These are phyloP conservation scores for Notothenia coriiceps DNA, from an alignment of 2,113 vertebrate species.

Conservation along the genomic window DNA sequence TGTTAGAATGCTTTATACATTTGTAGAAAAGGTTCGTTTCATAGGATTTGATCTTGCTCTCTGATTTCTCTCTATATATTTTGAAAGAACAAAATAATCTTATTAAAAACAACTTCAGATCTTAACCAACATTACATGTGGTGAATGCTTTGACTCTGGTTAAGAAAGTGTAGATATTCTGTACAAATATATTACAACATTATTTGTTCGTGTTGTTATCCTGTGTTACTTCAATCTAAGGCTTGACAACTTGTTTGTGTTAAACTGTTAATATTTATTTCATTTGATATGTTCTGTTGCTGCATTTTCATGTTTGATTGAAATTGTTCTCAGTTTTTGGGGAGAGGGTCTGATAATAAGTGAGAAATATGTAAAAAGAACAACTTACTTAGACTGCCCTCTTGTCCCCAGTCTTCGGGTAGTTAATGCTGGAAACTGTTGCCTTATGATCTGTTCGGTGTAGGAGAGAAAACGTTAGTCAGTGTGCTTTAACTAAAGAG, in stretches of 20 bases:
- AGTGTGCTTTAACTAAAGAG: neutral
- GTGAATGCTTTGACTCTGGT: neutral
- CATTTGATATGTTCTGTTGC: neutral
- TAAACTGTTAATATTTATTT: neutral
- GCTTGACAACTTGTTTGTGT: neutral
- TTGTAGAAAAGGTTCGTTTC: neutral
- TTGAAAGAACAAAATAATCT: neutral
- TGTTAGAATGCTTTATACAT: neutral
- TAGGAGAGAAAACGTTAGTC: constrained; percentile 18
- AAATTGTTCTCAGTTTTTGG: neutral
- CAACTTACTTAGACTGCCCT: constrained; percentile 97
- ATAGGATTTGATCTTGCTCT: neutral
- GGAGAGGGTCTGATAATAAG: neutral
- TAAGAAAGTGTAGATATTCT: neutral
- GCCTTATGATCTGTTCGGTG: constrained; percentile 92
- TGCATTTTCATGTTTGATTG: neutral
- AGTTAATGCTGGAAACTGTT: constrained; percentile 97
- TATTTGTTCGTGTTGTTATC: no score
- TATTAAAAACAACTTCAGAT: neutral
- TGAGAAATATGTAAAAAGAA: neutral
- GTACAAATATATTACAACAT: no score
- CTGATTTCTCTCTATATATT: neutral
- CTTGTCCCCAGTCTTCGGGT: constrained; percentile 97
- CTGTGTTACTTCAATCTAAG: no score
- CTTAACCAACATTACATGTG: neutral